Evolutionary conservation across 2,888 invertebrate species (phyloP).

Genomic region (Chaetogeoica ovagalla): DNA sequence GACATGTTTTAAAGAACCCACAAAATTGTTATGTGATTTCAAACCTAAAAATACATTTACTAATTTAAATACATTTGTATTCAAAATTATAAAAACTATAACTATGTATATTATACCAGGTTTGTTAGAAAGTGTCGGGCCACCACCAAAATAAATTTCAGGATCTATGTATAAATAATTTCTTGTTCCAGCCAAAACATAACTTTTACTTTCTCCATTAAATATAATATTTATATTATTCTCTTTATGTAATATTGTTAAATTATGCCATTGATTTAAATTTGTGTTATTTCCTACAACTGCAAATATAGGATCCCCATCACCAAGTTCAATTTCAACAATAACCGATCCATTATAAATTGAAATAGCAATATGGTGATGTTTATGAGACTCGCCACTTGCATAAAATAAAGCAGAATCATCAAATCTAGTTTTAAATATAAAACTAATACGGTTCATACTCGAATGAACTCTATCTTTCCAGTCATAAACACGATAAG

Average conservation of each 20-base stretch:
- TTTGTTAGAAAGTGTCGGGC: constrained; percentile 81
- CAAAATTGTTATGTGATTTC: constrained; percentile 81
- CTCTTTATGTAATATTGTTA: constrained; percentile 81
- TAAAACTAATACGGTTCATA: constrained; percentile 81
- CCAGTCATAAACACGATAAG: constrained; percentile 90
- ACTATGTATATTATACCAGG: constrained; percentile 29
- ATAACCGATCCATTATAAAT: constrained; percentile 81
- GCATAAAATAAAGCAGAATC: constrained; percentile 92
- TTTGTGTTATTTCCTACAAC: constrained; percentile 58
- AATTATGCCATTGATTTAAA: constrained; percentile 66
- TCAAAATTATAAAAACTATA: not conserved
- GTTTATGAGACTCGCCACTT: constrained; percentile 84
- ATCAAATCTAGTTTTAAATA: constrained; percentile 88
- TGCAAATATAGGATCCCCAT: constrained; percentile 72
- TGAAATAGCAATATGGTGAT: constrained; percentile 87
- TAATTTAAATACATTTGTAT: not conserved
- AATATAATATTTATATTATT: constrained; percentile 74
- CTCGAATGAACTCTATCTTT: constrained; percentile 87
- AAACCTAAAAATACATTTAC: constrained; percentile 62
- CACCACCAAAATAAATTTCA: constrained; percentile 89
- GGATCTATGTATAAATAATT: constrained; percentile 85
- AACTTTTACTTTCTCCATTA: constrained; percentile 71
- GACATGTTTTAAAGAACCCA: constrained; percentile 86
- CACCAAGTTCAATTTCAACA: constrained; percentile 84
- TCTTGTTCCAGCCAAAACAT: constrained; percentile 66